A percentile compares a stretch with the other conserved stretches of the same genome.
Conservation (phyloP, 2,113 vertebrate genomes). For the Zosterops borbonicus region DNA sequence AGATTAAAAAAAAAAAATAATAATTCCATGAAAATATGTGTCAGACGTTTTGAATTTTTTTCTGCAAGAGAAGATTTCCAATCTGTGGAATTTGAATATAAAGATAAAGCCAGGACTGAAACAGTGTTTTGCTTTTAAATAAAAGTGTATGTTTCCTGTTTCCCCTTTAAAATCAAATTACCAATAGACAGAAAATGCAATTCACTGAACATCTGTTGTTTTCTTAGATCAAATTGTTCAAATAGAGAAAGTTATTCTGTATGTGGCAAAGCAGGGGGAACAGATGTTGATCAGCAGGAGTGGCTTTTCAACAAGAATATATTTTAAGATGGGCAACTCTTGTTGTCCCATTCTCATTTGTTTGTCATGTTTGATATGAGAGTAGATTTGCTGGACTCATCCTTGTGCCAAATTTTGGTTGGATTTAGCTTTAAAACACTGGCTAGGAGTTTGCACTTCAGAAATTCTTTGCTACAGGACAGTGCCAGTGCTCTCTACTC, state of each 20-base stretch:
- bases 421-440: not conserved
- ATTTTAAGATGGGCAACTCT: not conserved
- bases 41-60: not conserved
- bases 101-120: not conserved
- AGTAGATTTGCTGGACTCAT: not conserved
- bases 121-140: slow-evolving; percentile 9
- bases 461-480: not conserved
- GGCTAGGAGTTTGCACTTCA: not conserved
- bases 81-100: slow-evolving; percentile 3
- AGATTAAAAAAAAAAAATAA: not conserved
- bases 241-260: slow-evolving; percentile 29
- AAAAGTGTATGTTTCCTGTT: slow-evolving; percentile 47
- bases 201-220: slow-evolving; percentile 61
- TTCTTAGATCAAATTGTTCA: slow-evolving; percentile 41
- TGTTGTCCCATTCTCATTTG: not conserved
- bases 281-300: not conserved
- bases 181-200: slow-evolving; percentile 37
- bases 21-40: not conserved
- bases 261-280: slow-evolving; percentile 16
- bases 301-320: not conserved
- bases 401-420: not conserved
- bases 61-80: slow-evolving; percentile 2
- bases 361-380: not conserved
- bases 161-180: slow-evolving; percentile 58
- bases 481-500: not conserved